Conservation (phyloP, 1,140 invertebrate genomes). For the Ceratina japonica region DNA sequence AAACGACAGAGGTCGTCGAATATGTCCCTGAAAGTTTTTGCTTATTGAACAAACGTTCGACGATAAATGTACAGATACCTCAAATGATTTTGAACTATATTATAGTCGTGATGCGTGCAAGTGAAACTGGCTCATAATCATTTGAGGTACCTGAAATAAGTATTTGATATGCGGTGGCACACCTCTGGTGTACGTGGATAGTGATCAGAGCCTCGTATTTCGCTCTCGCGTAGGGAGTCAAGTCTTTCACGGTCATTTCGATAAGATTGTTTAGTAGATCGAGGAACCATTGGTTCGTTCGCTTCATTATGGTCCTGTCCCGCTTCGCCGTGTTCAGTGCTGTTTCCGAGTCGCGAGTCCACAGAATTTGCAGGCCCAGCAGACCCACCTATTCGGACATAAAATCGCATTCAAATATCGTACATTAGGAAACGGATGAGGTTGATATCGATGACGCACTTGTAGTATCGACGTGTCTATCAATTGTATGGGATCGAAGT, state of each 20-base stretch:
- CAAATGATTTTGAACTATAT: too few species aligned
- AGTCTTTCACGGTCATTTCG: constrained; percentile 91
- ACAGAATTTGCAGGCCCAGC: constrained; percentile 90
- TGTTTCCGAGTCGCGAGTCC: constrained; percentile 91
- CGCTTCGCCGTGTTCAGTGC: constrained; percentile 86
- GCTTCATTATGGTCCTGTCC: constrained; percentile 89
- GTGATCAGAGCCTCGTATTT: constrained; percentile 96
- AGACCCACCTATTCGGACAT: constrained; percentile 85
- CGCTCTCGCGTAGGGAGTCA: constrained; percentile 88
- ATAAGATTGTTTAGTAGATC: constrained; percentile 91
- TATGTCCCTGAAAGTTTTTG: constrained; percentile 82
- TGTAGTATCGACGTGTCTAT: constrained; percentile 83
- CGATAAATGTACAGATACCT: too few species aligned
- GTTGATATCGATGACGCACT: constrained; percentile 69
- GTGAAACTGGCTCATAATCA: too few species aligned
- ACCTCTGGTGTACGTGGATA: constrained; percentile 96
- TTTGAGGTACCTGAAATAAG: too few species aligned
- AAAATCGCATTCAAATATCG: not conserved
- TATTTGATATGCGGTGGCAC: too few species aligned
- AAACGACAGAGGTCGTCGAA: constrained; percentile 86
- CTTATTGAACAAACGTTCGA: not conserved
- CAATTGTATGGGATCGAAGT: constrained; percentile 87
- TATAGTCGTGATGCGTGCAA: too few species aligned
- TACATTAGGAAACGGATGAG: not conserved
- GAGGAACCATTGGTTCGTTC: constrained; percentile 90